Evolutionary conservation across 2,113 vertebrate species (phyloP).

Genomic region (Dicaeum eximium): DNA sequence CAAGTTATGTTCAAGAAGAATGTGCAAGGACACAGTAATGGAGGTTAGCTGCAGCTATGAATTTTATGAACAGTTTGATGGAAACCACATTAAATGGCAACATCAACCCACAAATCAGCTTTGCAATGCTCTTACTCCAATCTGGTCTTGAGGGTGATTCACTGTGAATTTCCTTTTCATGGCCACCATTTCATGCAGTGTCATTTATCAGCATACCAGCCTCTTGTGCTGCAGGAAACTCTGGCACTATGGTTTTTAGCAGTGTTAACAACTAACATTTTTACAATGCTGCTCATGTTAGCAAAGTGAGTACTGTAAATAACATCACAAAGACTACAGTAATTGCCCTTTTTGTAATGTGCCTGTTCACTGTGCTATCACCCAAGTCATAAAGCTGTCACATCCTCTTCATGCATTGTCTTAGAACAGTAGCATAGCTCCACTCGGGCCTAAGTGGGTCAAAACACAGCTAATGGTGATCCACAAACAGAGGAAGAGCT

Average conservation of each 20-base stretch:
- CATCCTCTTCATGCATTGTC: neutral
- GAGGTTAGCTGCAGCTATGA: constrained; percentile 34
- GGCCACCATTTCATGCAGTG: constrained; percentile 1
- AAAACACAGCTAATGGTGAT: neutral
- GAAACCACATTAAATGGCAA: constrained; percentile 50
- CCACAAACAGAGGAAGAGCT: neutral
- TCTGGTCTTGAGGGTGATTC: neutral
- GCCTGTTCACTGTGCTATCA: neutral
- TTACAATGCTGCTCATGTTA: constrained; percentile 10
- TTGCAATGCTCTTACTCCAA: neutral
- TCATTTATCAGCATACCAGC: constrained; percentile 31
- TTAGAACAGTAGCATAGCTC: neutral
- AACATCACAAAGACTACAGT: constrained; percentile 1
- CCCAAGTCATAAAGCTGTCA: constrained; percentile 23
- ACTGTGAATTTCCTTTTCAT: constrained; percentile 33
- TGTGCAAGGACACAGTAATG: constrained; percentile 37
- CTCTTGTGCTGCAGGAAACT: constrained; percentile 10
- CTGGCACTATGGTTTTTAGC: neutral
- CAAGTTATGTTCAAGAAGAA: constrained; percentile 54
- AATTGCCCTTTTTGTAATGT: neutral
- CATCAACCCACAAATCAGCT: constrained; percentile 44
- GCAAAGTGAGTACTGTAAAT: constrained; percentile 36
- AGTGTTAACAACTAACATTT: constrained; percentile 21
- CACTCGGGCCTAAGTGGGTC: neutral
- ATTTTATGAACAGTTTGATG: constrained; percentile 59